Evolutionary conservation across 2,113 vertebrate species (phyloP), one percentile per base, ranked within the genome.

Genomic region (Microtus ochrogaster): DNA sequence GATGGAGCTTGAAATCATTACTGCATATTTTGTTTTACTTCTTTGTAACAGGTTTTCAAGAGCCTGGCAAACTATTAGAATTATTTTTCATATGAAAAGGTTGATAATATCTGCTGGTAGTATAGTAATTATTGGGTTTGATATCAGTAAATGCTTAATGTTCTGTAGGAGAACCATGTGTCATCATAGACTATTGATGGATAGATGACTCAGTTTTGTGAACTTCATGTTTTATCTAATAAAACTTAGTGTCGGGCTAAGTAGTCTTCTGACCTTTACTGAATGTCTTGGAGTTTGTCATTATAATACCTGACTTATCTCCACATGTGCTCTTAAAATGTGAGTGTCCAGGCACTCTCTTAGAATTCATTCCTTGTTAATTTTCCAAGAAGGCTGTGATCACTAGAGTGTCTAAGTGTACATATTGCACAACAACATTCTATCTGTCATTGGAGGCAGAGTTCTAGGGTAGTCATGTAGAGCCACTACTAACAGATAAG

Each of bases 191-290:
- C 82, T 91, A 73, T 77, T 91, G 96, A 94, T 97, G 70, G 84
- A 44, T 93, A 96, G 49, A 92, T 82, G 21, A 90, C 92, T 96
- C 26, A 94, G 28, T 96, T 91, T 93, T 96, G 68, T 87, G 83
- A 92, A 81, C 70, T 94, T 94, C 3, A 39, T 94, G 39, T 87
- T 94, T 94, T n/a, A 94, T 83, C 96, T 79, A 95, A 95, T 79
- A 68, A 97, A 90, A 55, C 90, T 96, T 95, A 95, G 85, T 94
- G 39, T 4, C 66, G 92, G 85, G 81, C 84, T 30, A 58, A 97
- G 58, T 92, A 96, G 95, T 96, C 90, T 79, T 72, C 91, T 96
- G 93, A 95, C 72, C 24, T 92, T 97, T 93, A 96, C 58, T 96
- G 87, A 95, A 41, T 28, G 58, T 88, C 87, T 96, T 96, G 81